Evolutionary conservation across 2,797 vertebrate species (phyloP), one percentile per base, ranked within the genome.

Genomic region (Hirundo rustica): DNA sequence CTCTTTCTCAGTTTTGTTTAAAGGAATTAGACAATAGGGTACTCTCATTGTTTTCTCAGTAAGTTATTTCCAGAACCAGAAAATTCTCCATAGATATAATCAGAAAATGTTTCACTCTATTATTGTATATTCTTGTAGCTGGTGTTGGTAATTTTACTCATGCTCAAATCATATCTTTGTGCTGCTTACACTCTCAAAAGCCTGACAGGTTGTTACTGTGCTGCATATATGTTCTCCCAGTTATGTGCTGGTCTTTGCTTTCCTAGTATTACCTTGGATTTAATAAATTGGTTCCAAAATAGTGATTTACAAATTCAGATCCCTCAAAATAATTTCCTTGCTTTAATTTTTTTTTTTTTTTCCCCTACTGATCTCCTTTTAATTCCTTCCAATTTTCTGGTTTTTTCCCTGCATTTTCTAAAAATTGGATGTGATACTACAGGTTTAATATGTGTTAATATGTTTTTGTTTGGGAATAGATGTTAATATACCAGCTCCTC

Each of bases 41-140:
- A 32, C 30, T 93, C 74, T 79, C 48, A 86, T 88, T 94, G 82
- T 96, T 94, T 93, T 91, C 92, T 89, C 83, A 76, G 55, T 73
- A 88, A 60, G 44, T 79, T 92, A 64, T 70, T 78, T 81, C 26
- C 60, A 92, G 83, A 87, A 64, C 60, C 80, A 95, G 70, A 87
- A 88, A 88, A 64, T 76, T 93, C 74, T 86, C 64, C 19, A 11
- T 54, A 51, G 82, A 92, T 89, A 19, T 57, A 89, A 96, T 89
- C 85, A 91, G 55, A n/a, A 73, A 53, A 29, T 60, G 58, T 78
- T 92, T 94, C 2, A 5, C 75, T 62, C 60, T 80, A n/a, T 85
- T 75, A 73, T 76, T 92, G 19, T 72, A 30, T 77, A 92, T 96
- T 81, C 16, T 11, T 91, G n/a, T 55, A 64, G 47, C 13, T 91